Percentiles rank a stretch among this genome's conserved stretches.
Conservation (phyloP, 2,113 vertebrate genomes). For the Lamprotornis superbus region DNA sequence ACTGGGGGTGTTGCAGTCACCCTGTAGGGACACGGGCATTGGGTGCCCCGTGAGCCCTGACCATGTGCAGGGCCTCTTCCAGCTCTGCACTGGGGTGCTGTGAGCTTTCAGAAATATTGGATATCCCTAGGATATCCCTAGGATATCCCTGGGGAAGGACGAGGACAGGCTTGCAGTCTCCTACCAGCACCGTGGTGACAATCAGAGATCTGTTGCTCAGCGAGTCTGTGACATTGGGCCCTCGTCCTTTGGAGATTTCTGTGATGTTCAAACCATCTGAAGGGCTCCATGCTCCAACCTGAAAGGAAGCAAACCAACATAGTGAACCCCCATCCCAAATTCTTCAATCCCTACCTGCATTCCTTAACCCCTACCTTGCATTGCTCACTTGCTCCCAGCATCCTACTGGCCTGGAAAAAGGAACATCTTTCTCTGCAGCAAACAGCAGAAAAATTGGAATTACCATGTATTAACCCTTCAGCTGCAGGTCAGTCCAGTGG, state of each 20-base stretch:
- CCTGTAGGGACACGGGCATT: background rate
- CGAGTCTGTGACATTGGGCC: conserved; percentile 95
- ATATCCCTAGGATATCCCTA: accelerated
- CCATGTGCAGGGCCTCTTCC: accelerated
- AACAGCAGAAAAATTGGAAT: background rate
- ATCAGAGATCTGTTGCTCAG: conserved; percentile 94
- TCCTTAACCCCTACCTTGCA: accelerated
- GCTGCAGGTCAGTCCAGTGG: background rate
- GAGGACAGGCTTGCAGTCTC: background rate
- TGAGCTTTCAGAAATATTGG: background rate
- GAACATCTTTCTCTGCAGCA: background rate
- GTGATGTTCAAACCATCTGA: conserved; percentile 94
- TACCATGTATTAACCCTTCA: background rate
- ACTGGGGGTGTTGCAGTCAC: accelerated
- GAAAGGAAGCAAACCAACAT: background rate
- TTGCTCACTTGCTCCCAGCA: background rate
- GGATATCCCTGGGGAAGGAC: background rate
- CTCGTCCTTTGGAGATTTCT: conserved; percentile 87
- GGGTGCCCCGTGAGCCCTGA: background rate
- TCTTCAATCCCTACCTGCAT: background rate
- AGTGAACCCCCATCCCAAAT: background rate
- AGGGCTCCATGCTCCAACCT: conserved; percentile 97
- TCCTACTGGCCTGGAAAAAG: background rate
- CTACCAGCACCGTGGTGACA: conserved; percentile 97
- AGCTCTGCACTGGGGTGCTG: background rate